A percentile compares a stretch with the other conserved stretches of the same genome.
phyloP scores from a whole-genome alignment of 2,797 vertebrate genomes.

The Pantherophis vulpinus region DNA sequence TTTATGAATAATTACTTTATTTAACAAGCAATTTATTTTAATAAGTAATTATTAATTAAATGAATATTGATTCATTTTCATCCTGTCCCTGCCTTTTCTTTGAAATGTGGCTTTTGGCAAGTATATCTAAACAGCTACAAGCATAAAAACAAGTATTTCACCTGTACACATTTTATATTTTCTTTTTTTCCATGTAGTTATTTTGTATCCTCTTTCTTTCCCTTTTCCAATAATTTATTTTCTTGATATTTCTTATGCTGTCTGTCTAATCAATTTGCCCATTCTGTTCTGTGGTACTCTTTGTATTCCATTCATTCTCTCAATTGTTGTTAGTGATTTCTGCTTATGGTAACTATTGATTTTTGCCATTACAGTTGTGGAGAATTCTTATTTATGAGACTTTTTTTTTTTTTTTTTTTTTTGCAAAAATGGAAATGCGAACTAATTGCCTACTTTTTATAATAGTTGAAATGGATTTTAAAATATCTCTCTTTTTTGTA shows the following conservation, averaged over 20 bases:
- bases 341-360: background rate
- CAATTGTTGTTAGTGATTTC: background rate
- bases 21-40: background rate
- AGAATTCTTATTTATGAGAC: background rate
- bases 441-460: slow-evolving; percentile 11
- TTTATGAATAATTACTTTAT: background rate
- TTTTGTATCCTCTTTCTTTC: background rate
- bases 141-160: background rate
- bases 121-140: background rate
- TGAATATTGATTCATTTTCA: background rate
- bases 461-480: background rate
- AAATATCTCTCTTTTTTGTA: background rate
- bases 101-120: background rate
- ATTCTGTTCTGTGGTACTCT: background rate
- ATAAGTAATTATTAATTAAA: background rate
- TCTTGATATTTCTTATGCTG: background rate
- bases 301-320: background rate
- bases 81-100: background rate
- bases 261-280: background rate
- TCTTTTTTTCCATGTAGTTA: background rate
- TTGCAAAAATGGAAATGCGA: slow-evolving; percentile 2
- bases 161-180: background rate
- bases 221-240: background rate
- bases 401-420: slow-evolving; percentile 1
- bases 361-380: background rate